Evolutionary conservation across 2,113 vertebrate genomes (phyloP).

Genomic region (Microtus pennsylvanicus): DNA sequence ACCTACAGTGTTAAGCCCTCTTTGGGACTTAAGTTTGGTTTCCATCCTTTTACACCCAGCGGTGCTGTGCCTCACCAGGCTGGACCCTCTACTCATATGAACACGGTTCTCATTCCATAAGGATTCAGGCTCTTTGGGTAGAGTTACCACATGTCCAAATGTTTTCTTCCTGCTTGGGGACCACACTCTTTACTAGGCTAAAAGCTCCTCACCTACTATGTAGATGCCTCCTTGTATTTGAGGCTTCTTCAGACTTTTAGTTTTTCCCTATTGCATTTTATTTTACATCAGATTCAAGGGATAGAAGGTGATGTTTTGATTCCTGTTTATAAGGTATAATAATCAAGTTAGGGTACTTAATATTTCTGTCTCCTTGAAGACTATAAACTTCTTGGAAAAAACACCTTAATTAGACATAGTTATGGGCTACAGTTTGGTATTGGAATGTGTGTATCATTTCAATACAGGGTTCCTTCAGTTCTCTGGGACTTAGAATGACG

Average conservation of each 20-base stretch:
- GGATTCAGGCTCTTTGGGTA: fast-evolving
- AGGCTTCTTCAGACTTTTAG: not conserved
- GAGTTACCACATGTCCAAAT: not conserved
- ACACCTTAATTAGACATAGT: not conserved
- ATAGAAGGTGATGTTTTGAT: too few relatives aligned
- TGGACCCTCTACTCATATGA: not conserved
- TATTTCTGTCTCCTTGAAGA: not conserved
- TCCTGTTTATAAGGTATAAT: not conserved
- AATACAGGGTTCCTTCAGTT: not conserved
- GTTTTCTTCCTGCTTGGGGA: not conserved
- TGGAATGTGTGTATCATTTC: not conserved
- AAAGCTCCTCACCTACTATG: fast-evolving
- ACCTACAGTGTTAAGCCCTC: fast-evolving
- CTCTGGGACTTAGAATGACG: not conserved
- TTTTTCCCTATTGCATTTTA: not conserved
- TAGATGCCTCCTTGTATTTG: not conserved
- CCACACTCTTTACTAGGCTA: fast-evolving
- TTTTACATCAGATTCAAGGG: not conserved
- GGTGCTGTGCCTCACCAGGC: too few relatives aligned
- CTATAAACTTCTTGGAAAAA: not conserved
- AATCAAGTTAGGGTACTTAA: not conserved
- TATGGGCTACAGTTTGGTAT: not conserved
- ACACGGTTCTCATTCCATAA: fast-evolving
- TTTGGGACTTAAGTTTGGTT: not conserved
- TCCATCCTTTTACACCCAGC: not conserved